Base-by-base conservation (phyloP, 2,113 vertebrate genomes). In the Scomber scombrus region DNA sequence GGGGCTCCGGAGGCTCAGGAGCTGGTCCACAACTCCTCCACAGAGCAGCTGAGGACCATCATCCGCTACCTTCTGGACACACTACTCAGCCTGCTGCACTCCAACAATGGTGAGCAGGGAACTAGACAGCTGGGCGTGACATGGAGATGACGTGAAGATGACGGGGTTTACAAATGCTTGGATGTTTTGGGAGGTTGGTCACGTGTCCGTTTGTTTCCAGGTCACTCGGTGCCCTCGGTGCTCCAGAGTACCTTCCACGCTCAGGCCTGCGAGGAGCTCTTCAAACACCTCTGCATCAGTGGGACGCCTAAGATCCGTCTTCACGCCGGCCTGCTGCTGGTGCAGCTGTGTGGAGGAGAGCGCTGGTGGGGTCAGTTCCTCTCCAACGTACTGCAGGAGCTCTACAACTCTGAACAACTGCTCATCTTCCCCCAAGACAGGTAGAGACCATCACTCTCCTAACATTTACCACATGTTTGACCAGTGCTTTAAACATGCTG, bases 321-420 rank as follows among this genome's bases (percentile, higher is more conserved):
- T 72, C 97, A 99, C 15, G 96, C 98, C 1, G 98, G 98, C 13
- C 96, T 99, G 86, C 92, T 99, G 34, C 93, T 99, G 78, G 98
- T 99, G 83, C 98, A 99, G 80, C 95, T 99, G 0, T 99, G 98
- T 86, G 98, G 98, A 68, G 97, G 96, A 3, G 98, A 99, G 94
- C 95, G 96, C 66, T 99, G 98, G 98, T 99, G 98, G 98, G 98
- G 98, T 40, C 97, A 98, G 78, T 99, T 99, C 92, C 97, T 99
- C 52, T 99, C 98, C 47, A 99, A 99, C 0, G 98, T 99, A 1
- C 95, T 99, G 78, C 98, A 99, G 89, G 98, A 99, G 88, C 94
- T 99, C 16, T 99, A 99, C 94, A 99, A 99, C 93, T 99, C 98
- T 0, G 98, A 99, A 31, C 98, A 99, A 74, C 94, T 98, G 86